Conservation (phyloP, 1,140 invertebrate species). For the Sarcophaga peregrina region DNA sequence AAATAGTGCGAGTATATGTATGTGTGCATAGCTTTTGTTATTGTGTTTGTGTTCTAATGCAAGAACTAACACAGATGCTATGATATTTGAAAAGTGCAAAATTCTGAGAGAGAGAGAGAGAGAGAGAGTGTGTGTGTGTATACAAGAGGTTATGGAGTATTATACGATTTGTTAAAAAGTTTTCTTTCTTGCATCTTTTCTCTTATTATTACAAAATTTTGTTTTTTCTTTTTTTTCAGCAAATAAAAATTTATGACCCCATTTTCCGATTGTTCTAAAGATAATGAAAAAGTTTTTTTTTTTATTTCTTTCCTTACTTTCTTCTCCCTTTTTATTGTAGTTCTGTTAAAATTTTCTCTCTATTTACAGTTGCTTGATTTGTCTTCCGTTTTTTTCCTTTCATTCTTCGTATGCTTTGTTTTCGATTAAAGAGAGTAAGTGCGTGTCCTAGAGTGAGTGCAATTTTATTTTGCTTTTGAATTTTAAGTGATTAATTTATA, state of each 20-base stretch:
- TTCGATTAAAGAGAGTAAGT: not conserved
- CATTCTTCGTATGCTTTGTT: not conserved
- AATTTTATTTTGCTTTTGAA: too few species aligned
- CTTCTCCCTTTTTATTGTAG: not conserved
- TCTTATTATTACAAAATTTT: too few species aligned
- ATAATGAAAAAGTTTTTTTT: conserved; percentile 36
- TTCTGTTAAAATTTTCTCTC: too few species aligned
- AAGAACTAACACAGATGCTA: not conserved
- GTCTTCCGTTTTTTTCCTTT: not conserved
- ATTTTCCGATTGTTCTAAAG: conserved; percentile 24
- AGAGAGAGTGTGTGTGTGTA: not conserved
- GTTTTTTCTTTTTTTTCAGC: not conserved
- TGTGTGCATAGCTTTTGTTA: too few species aligned
- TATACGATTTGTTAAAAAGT: not conserved
- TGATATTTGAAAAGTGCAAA: not conserved
- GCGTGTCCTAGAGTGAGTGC: too few species aligned
- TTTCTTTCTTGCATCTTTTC: not conserved
- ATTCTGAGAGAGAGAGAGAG: not conserved
- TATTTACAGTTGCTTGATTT: not conserved
- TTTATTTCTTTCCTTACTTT: not conserved
- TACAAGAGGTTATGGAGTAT: not conserved
- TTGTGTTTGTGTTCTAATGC: not conserved
- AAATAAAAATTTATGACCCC: conserved; percentile 38
- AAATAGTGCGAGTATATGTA: too few species aligned
- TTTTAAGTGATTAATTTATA: too few species aligned